Conservation (phyloP, 2,888 invertebrate species). For the Leptinotarsa peninsularis region DNA sequence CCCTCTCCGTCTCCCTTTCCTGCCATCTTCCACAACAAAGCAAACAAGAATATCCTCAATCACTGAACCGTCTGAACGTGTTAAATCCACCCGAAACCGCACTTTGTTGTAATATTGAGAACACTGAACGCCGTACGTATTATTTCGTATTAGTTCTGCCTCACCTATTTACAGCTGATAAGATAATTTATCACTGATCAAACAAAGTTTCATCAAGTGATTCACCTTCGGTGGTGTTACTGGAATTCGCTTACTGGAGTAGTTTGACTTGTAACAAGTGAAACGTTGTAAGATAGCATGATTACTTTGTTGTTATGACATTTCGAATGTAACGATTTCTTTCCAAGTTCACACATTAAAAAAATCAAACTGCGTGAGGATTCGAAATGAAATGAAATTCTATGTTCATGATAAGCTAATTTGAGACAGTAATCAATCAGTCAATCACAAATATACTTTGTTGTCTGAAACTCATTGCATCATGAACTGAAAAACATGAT, state of each 20-base stretch:
- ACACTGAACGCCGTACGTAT: constrained; percentile 41
- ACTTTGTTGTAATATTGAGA: constrained; percentile 37
- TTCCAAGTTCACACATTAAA: too few relatives aligned
- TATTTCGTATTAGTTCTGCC: constrained; percentile 49
- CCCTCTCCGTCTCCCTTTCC: constrained; percentile 71
- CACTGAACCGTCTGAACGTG: constrained; percentile 17
- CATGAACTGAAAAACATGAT: too few relatives aligned
- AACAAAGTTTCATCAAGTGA: constrained; percentile 46
- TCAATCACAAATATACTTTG: too few relatives aligned
- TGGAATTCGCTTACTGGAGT: neutral
- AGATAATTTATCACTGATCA: constrained; percentile 55
- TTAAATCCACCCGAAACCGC: constrained; percentile 39
- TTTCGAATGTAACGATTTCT: too few relatives aligned
- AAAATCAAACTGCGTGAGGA: too few relatives aligned
- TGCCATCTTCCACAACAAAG: constrained; percentile 66
- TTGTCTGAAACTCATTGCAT: too few relatives aligned
- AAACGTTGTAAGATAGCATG: neutral
- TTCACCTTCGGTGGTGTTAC: constrained; percentile 38
- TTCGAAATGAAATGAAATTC: too few relatives aligned
- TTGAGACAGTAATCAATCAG: too few relatives aligned
- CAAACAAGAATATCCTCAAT: constrained; percentile 30
- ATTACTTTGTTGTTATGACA: neutral
- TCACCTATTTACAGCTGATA: constrained; percentile 55
- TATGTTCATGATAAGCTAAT: too few relatives aligned
- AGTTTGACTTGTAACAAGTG: neutral